Percentiles rank a stretch among this genome's conserved stretches.
phyloP scores from a whole-genome alignment of 2,888 invertebrate genomes.

The Spatulosminthurus flaviceps region DNA sequence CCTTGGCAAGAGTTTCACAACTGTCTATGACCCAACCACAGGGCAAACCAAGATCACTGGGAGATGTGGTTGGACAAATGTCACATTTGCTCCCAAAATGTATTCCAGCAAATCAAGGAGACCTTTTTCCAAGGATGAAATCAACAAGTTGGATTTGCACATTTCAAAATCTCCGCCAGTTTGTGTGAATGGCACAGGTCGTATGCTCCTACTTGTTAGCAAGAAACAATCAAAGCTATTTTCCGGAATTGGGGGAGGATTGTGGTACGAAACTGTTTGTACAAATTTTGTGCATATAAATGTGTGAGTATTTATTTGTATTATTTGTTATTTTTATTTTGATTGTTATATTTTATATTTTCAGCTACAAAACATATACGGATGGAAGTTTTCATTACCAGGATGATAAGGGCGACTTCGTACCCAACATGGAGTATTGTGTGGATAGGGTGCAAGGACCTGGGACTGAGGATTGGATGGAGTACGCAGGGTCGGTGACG shows the following conservation, averaged over 20 bases:
- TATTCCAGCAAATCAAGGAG: background rate
- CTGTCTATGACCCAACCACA: background rate
- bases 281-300: background rate
- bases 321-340: slow-evolving; percentile 2
- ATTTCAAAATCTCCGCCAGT: background rate
- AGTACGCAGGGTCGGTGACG: background rate
- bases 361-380: background rate
- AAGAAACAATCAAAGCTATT: background rate
- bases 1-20: background rate
- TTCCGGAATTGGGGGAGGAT: background rate
- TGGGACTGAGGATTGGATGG: slow-evolving; percentile 7
- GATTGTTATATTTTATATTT: too few relatives aligned
- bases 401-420: background rate
- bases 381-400: background rate
- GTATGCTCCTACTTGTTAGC: background rate
- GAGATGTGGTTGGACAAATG: background rate
- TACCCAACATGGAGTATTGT: background rate
- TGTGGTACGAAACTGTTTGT: background rate
- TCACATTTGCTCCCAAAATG: slow-evolving; percentile 8
- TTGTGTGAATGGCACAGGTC: background rate
- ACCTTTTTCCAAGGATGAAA: background rate
- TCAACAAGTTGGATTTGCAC: slow-evolving; percentile 18
- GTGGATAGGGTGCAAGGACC: background rate
- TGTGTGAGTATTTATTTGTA: too few relatives aligned
- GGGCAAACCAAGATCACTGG: background rate